Conservation (phyloP, 2,113 vertebrate genomes). For the Salvelinus fontinalis region DNA sequence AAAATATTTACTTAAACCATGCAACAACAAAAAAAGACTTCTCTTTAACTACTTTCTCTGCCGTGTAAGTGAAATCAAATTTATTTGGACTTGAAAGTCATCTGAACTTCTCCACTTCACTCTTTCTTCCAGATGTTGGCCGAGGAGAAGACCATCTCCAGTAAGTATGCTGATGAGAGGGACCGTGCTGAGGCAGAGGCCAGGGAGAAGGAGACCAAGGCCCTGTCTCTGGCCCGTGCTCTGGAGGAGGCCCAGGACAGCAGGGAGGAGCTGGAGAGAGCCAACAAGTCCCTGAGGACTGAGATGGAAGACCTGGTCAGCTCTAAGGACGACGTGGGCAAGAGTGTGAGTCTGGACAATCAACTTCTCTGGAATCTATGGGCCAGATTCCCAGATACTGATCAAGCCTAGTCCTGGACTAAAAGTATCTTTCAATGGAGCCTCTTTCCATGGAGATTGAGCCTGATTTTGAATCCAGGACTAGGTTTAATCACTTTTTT, state of each 20-base stretch:
- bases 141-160: slow-evolving; percentile 88
- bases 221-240: slow-evolving; percentile 81
- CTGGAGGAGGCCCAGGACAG: slow-evolving; percentile 84
- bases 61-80: neutral
- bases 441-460: too few relatives aligned
- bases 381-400: too few relatives aligned
- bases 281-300: slow-evolving; percentile 79
- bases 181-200: slow-evolving; percentile 89
- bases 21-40: neutral
- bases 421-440: neutral
- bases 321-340: slow-evolving; percentile 95
- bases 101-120: neutral
- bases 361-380: neutral
- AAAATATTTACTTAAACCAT: neutral
- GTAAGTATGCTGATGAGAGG: slow-evolving; percentile 86
- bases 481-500: too few relatives aligned
- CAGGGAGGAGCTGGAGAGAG: slow-evolving; percentile 87
- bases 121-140: slow-evolving; percentile 80
- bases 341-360: slow-evolving; percentile 79
- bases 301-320: slow-evolving; percentile 96
- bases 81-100: too few relatives aligned
- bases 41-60: neutral
- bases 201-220: slow-evolving; percentile 90
- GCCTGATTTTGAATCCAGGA: too few relatives aligned
- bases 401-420: neutral